Evolutionary conservation across 2,888 invertebrate species (phyloP).

Genomic region (Phytoseiulus persimilis): DNA sequence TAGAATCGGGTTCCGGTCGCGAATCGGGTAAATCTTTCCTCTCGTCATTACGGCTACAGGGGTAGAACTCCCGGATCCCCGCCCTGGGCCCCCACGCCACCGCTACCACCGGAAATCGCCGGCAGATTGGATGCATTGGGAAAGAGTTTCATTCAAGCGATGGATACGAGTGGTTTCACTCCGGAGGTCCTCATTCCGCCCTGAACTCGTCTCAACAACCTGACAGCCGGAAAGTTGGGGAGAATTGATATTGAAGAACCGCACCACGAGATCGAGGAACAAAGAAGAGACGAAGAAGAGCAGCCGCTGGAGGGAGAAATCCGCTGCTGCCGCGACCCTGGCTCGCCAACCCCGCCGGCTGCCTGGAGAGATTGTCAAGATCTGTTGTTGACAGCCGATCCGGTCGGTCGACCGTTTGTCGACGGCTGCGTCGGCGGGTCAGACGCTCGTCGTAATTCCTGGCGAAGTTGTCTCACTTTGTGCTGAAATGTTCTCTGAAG

Average conservation of each 20-base stretch:
- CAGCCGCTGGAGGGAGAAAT: neutral
- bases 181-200: neutral
- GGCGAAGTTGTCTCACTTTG: neutral
- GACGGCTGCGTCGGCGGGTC: neutral
- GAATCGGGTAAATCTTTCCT: too few species aligned
- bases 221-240: neutral
- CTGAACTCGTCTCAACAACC: neutral
- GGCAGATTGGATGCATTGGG: neutral
- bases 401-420: neutral
- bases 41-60: too few species aligned
- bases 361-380: neutral
- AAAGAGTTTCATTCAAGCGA: neutral
- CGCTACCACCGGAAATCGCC: neutral
- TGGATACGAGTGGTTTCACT: neutral
- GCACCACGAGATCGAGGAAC: neutral
- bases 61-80: too few species aligned
- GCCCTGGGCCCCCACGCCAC: too few species aligned
- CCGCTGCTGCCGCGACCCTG: neutral
- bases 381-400: slow-evolving; percentile 5
- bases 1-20: too few species aligned
- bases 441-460: neutral
- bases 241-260: neutral
- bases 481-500: neutral
- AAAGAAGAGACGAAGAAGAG: neutral
- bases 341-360: neutral